These are phyloP conservation scores for Drosophila orosa DNA, from an alignment of 1,140 invertebrate genomes.

Conservation along the genomic window DNA sequence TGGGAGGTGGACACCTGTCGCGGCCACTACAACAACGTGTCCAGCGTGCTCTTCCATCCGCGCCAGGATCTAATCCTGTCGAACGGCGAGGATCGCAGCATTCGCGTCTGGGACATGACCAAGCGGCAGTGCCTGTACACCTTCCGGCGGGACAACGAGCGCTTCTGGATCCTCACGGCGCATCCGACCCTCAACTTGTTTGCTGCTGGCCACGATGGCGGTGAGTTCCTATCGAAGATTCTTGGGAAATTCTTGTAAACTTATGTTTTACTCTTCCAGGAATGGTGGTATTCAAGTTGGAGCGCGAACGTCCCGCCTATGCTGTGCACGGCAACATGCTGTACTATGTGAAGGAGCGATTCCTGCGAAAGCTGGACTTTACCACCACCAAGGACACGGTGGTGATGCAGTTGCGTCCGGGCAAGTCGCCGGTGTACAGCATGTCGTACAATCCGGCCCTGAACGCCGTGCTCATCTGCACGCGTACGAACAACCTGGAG, in stretches of 20 bases:
- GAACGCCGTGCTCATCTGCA: constrained; percentile 94
- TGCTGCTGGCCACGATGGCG: constrained; percentile 98
- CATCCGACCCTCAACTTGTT: constrained; percentile 95
- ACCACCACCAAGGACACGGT: constrained; percentile 96
- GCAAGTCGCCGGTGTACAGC: constrained; percentile 89
- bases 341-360: constrained; percentile 98
- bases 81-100: constrained; percentile 99
- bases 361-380: constrained; percentile 96
- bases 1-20: constrained; percentile 99
- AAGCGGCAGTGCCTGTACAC: constrained; percentile 98
- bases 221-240: constrained; percentile 86
- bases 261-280: constrained; percentile 51
- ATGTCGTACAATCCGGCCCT: constrained; percentile 99
- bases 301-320: constrained; percentile 98
- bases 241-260: not conserved
- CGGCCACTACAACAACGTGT: constrained; percentile 99
- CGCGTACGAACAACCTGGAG: constrained; percentile 92
- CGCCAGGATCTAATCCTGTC: constrained; percentile 98
- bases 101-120: constrained; percentile 99
- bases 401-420: constrained; percentile 96
- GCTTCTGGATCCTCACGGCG: constrained; percentile 97
- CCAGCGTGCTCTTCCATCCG: constrained; percentile 98
- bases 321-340: constrained; percentile 96
- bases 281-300: constrained; percentile 91
- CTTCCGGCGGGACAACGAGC: constrained; percentile 97